phyloP scores from a whole-genome alignment of 2,797 vertebrate genomes.

The Megaceryle alcyon region DNA sequence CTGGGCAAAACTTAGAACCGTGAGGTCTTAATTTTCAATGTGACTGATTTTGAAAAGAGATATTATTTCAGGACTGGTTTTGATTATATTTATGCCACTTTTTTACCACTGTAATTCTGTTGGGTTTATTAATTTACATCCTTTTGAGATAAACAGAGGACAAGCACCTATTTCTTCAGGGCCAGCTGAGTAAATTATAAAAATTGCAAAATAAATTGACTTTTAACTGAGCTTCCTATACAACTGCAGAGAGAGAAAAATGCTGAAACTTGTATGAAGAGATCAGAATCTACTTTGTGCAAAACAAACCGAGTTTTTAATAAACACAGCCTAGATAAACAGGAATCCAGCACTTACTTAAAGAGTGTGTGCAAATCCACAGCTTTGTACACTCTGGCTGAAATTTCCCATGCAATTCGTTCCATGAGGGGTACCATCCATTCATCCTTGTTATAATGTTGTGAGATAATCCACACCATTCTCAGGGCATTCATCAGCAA shows the following conservation, averaged over 20 bases:
- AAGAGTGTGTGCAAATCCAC: constrained; percentile 85
- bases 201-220: background rate
- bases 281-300: fast-evolving
- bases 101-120: background rate
- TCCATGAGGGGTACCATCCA: constrained; percentile 91
- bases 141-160: background rate
- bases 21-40: background rate
- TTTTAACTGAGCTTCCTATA: background rate
- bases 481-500: constrained; percentile 87
- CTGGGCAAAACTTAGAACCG: background rate
- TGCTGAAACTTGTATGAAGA: background rate
- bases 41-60: background rate
- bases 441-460: constrained; percentile 89
- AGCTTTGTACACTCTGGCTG: constrained; percentile 79
- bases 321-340: background rate
- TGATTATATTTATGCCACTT: background rate
- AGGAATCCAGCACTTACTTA: constrained; percentile 77
- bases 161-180: background rate
- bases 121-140: background rate
- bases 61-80: background rate
- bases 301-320: background rate
- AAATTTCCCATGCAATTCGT: constrained; percentile 91
- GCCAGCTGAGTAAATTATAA: background rate
- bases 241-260: background rate
- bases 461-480: constrained; percentile 91